Percentiles rank a stretch among this genome's conserved stretches.
These are phyloP conservation scores for Pseudorasbora parva DNA, from an alignment of 2,113 vertebrate genomes.

Conservation along the genomic window DNA sequence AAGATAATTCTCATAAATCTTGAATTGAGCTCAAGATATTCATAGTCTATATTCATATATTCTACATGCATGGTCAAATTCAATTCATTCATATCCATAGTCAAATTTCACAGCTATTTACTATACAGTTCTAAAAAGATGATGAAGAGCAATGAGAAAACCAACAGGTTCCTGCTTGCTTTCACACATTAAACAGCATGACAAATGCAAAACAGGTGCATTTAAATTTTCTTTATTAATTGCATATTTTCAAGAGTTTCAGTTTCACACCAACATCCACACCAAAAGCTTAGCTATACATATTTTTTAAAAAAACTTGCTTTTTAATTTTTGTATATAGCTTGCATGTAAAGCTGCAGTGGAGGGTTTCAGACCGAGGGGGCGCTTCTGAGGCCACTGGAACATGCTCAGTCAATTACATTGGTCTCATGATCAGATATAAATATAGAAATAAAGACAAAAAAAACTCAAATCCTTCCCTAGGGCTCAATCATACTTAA, in stretches of 20 bases:
- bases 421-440: conserved; percentile 68
- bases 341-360: conserved; percentile 66
- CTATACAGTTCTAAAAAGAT: neutral
- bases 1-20: too few relatives aligned
- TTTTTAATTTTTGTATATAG: conserved; percentile 46
- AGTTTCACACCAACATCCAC: conserved; percentile 62
- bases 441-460: conserved; percentile 13
- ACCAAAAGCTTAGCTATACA: conserved; percentile 56
- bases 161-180: neutral
- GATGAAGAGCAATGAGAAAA: neutral
- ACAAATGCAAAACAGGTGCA: neutral
- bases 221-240: conserved; percentile 72
- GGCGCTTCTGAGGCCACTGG: conserved; percentile 44
- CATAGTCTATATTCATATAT: too few relatives aligned
- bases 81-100: too few relatives aligned
- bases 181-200: neutral
- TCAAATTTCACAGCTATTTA: neutral
- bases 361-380: conserved; percentile 36
- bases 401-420: conserved; percentile 61
- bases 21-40: too few relatives aligned
- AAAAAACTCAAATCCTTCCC: neutral
- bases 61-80: too few relatives aligned
- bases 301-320: conserved; percentile 38
- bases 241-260: conserved; percentile 72
- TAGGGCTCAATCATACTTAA: conserved; percentile 31